Evolutionary conservation across 2,888 invertebrate species (phyloP), one percentile per base, ranked within the genome.

Genomic region (Drosophila nr. fundita): DNA sequence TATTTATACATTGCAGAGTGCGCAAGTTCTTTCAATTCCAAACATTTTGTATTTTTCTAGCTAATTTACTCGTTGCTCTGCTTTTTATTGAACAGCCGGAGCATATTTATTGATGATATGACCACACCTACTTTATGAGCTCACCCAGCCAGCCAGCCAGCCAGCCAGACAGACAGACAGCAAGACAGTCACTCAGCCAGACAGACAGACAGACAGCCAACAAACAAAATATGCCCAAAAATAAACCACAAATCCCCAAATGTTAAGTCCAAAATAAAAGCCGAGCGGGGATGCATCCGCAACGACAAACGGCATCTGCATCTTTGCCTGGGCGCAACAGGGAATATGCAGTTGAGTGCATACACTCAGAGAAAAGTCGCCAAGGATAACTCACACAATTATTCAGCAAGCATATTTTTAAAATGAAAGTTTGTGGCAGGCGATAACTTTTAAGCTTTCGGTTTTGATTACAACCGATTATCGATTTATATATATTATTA

Each of bases 81-180:
- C 76, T 85, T 86, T 85, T 85, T 85, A 85, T 88, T 83, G 85
- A 81, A 77, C 75, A 72, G 76, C 59, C 68, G 27, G 54, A 45
- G 87, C 69, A 89, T 81, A 89, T 86, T 89, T 86, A 89, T 86
- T 89, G 85, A 80, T 76, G 71, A 72, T 81, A 89, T 86, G 85
- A 87, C 85, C 85, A 89, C 89, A 89, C 75, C 87, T 87, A 85
- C 71, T 85, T 85, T 85, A 85, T 81, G 85, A 76, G 76, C 81
- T 75, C 70, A 61, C 71, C 62, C 71, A 49, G 42, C 24, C 45
- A 45, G 45, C 45, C 21, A 27, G 27, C 5, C 27, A 27, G 27
- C 0, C 48, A 27, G 27, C 5, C 27, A 27, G 27, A 0, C 48
- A 54, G 7, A 4, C 38, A 18, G 21, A 18, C 30, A 36, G 18